These are phyloP conservation scores for Propithecus deckenii DNA, from an alignment of 2,797 vertebrate species.

Conservation along the genomic window DNA sequence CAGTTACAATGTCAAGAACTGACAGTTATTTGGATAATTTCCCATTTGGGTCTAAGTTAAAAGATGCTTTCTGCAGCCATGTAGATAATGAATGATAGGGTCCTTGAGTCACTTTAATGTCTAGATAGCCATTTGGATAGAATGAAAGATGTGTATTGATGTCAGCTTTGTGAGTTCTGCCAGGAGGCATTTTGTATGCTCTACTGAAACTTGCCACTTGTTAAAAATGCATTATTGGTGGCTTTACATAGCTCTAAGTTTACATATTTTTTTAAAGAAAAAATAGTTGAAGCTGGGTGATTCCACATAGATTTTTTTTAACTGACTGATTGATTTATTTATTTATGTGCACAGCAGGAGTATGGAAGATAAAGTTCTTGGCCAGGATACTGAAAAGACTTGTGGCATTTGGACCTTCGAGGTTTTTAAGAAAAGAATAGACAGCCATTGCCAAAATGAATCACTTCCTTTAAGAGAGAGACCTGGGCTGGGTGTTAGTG, in stretches of 20 bases:
- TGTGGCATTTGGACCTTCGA: background rate
- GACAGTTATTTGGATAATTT: background rate
- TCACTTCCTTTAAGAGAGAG: background rate
- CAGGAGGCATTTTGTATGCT: accelerated
- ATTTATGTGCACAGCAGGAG: background rate
- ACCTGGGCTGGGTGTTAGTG: background rate
- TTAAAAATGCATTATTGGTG: background rate
- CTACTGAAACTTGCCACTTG: background rate
- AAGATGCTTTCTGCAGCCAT: background rate
- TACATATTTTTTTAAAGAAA: background rate
- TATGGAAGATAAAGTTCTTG: background rate
- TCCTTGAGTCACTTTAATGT: background rate
- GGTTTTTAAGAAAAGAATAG: background rate
- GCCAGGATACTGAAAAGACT: background rate
- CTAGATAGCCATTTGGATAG: background rate
- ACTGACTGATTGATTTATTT: background rate
- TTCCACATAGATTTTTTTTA: background rate
- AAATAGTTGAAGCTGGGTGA: background rate
- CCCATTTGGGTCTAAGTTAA: background rate
- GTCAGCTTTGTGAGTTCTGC: background rate
- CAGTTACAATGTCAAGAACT: background rate
- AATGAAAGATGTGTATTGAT: accelerated
- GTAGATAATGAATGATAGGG: background rate
- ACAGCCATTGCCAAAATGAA: background rate
- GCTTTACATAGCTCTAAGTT: background rate